Evolutionary conservation across 30 jellyfish, hydroid and myxozoan species (phyloP).

Genomic region (Cassiopea andromeda): DNA sequence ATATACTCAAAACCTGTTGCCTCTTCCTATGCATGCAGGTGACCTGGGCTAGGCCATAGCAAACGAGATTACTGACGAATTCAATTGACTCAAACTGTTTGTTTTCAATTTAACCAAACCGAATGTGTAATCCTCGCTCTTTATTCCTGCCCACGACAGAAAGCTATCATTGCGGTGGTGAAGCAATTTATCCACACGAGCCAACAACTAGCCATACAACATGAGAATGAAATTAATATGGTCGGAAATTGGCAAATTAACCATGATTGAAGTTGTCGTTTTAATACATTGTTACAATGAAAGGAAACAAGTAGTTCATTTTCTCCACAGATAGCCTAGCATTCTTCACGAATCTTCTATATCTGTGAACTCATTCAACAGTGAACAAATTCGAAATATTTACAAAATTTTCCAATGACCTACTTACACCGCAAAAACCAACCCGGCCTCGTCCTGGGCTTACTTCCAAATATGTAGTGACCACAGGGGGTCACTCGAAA

Average conservation of each 20-base stretch:
- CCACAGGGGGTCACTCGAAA: no score
- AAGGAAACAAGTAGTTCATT: neutral
- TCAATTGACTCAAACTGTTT: neutral
- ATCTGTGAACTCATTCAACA: neutral
- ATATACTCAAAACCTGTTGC: neutral
- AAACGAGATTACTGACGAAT: slow-evolving; percentile 3
- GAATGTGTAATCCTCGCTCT: neutral
- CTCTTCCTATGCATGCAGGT: slow-evolving; percentile 14
- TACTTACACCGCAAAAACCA: neutral
- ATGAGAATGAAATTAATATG: neutral
- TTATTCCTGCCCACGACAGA: neutral
- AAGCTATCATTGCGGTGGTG: neutral
- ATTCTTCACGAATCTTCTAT: neutral
- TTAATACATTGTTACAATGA: neutral
- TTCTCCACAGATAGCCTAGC: neutral
- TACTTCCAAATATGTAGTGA: no score
- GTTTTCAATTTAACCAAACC: slow-evolving; percentile 1
- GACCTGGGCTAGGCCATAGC: slow-evolving; percentile 2
- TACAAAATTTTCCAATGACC: neutral
- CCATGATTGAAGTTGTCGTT: neutral
- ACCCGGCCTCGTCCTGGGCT: no score
- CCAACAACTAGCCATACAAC: neutral
- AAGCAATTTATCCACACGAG: slow-evolving; percentile 11
- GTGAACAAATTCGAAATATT: neutral
- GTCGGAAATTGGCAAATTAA: slow-evolving; percentile 25